Conservation (phyloP, 2,113 vertebrate species). For the Pygoscelis adeliae region DNA sequence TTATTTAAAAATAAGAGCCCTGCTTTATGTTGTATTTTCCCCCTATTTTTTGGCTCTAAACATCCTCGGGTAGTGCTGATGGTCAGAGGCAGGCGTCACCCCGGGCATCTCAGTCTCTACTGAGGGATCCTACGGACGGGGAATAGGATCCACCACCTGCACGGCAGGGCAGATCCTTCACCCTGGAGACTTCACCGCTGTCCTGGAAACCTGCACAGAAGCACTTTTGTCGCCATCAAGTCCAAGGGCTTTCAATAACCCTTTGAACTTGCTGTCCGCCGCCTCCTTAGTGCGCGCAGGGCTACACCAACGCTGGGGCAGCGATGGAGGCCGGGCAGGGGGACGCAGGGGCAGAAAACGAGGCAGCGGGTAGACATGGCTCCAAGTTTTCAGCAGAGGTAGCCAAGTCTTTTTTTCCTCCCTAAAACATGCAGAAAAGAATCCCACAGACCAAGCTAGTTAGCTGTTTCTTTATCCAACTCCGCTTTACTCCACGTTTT, state of each 20-base stretch:
- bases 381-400: background rate
- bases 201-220: background rate
- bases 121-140: rapidly evolving
- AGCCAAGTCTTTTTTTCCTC: background rate
- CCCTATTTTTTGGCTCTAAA: background rate
- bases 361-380: background rate
- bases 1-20: background rate
- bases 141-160: background rate
- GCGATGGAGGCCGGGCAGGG: too few relatives aligned
- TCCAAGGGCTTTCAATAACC: background rate
- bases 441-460: background rate
- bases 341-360: background rate
- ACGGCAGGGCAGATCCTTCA: background rate
- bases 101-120: background rate
- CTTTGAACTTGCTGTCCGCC: background rate
- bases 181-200: background rate
- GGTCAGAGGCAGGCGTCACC: background rate
- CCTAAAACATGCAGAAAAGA: background rate
- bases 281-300: background rate
- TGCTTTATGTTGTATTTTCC: rapidly evolving
- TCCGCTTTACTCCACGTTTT: background rate
- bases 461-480: background rate
- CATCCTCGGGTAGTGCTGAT: rapidly evolving
- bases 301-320: background rate
- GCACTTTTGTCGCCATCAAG: background rate